Evolutionary conservation across 2,113 vertebrate species (phyloP).

Genomic region (Charadrius vociferus): DNA sequence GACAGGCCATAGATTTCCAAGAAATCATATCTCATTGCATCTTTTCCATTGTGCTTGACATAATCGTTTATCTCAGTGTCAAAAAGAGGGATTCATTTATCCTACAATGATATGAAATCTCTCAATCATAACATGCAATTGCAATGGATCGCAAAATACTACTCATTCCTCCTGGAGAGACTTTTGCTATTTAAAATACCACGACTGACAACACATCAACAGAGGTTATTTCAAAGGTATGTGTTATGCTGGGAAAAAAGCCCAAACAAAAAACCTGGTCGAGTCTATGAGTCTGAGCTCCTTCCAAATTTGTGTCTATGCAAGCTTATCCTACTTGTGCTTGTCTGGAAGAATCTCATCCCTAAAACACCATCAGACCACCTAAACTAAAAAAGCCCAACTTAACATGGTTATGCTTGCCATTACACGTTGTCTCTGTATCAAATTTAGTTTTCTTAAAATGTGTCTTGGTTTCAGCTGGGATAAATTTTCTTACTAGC

Average conservation of each 20-base stretch:
- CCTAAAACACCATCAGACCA: not conserved
- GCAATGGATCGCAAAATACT: not conserved
- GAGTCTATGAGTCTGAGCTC: not conserved
- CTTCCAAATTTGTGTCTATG: not conserved
- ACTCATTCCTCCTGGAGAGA: not conserved
- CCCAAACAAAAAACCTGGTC: not conserved
- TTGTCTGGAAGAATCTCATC: not conserved
- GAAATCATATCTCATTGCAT: not conserved
- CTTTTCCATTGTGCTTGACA: not conserved
- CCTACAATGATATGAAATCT: not conserved
- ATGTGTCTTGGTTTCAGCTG: not conserved
- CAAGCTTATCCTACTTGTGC: not conserved
- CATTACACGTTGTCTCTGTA: not conserved
- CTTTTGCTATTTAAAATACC: not conserved
- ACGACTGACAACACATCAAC: not conserved
- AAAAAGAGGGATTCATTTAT: not conserved
- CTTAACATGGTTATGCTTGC: not conserved
- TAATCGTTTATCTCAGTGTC: not conserved
- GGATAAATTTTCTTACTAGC: not conserved
- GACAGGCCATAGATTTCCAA: not conserved
- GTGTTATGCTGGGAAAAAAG: not conserved
- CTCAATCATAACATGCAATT: not conserved
- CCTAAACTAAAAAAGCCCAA: not conserved
- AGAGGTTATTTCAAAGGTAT: not conserved
- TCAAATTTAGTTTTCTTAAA: not conserved